Conservation (phyloP, 2,888 invertebrate genomes). For the Stegophylla sp. region DNA sequence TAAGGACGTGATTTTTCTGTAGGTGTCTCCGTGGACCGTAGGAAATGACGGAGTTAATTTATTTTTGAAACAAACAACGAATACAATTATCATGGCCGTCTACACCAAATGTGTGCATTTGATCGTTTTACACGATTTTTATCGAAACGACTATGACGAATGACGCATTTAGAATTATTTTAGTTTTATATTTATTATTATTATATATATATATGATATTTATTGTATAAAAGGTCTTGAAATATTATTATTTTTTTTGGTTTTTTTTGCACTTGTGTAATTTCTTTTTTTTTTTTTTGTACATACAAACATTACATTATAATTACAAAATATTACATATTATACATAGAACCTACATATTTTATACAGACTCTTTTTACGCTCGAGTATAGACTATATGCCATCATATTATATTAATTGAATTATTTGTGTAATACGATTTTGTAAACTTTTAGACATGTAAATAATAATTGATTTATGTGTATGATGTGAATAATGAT, state of each 20-base stretch:
- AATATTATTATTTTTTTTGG: too few species aligned
- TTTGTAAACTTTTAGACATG: slow-evolving; percentile 48
- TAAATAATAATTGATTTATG: slow-evolving; percentile 47
- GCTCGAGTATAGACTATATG: slow-evolving; percentile 3
- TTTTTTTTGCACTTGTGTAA: slow-evolving; percentile 25
- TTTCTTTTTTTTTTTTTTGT: slow-evolving; percentile 41
- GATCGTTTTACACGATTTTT: slow-evolving; percentile 25
- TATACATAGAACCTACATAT: too few species aligned
- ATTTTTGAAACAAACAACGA: too few species aligned
- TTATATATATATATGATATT: slow-evolving; percentile 6
- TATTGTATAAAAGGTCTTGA: slow-evolving; percentile 9
- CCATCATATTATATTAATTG: neutral
- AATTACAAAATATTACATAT: neutral
- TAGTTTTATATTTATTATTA: slow-evolving; percentile 10
- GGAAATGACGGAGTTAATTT: too few species aligned
- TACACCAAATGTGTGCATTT: too few species aligned
- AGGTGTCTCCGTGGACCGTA: too few species aligned
- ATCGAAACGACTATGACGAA: slow-evolving; percentile 8
- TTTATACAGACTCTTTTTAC: slow-evolving; percentile 40
- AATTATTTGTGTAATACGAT: neutral
- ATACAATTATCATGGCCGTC: too few species aligned
- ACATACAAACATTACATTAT: slow-evolving; percentile 11
- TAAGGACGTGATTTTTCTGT: too few species aligned
- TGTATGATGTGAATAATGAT: neutral
- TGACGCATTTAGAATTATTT: too few species aligned